Base-by-base conservation (phyloP, 2,888 invertebrate species). In the Metalampra italica region DNA sequence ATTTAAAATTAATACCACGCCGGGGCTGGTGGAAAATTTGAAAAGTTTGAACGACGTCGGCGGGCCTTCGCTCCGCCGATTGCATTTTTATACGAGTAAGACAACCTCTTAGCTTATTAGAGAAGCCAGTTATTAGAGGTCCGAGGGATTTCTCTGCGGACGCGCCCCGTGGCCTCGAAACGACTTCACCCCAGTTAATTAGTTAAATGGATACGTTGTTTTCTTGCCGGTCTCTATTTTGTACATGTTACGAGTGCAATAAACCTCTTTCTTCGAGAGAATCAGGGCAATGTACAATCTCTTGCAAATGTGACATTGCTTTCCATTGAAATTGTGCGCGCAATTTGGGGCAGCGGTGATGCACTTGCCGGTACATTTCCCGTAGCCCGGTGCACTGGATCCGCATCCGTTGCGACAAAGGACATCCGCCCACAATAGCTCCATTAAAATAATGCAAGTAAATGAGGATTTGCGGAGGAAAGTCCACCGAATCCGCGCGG, bases 371-470 rank as follows among this genome's bases (percentile, higher is more conserved):
- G 81, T 78, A 84, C 78, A 84, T 81, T 81, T 79, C 80, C 78
- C 78, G 73, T 75, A 74, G 72, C 71, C 77, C 74, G 73, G 67
- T 73, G 71, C 75, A 59, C 79, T 71, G 78, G 78, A 37, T 37
- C 9, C 32, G 9, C 11, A 11, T 9, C 70, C 77, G 71, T 70
- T 75, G 76, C 78, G 83, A 89, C 87, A 88, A 87, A 88, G 86
- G 85, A 82, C 87, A 80, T 80, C 79, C 81, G 75, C 69, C 83
- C 84, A 89, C 89, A 88, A 89, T 89, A 75, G 84, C 82, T 87
- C 87, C 89, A 89, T 89, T 89, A 89, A 89, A 89, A 89, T 89
- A 89, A 89, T 88, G 88, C 87, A 87, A 88, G 88, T 88, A 89
- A 88, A 89, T 87, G 88, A 87, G 88, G 85, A 88, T 84, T 85